phyloP scores from a whole-genome alignment of 2,113 vertebrate genomes.

The human region DNA sequence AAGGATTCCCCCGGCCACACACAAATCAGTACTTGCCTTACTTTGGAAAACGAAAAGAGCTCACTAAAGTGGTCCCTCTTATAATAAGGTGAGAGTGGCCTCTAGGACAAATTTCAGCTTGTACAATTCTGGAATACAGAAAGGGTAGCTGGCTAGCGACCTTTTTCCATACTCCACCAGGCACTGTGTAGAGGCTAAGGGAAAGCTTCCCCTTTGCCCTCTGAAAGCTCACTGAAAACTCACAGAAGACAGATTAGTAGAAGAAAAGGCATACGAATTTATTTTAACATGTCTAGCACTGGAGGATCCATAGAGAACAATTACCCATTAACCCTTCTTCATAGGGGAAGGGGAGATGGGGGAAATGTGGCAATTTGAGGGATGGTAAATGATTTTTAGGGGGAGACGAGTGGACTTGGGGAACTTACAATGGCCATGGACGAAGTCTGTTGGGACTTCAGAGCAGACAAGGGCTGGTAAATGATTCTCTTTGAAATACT shows the following conservation, averaged over 20 bases:
- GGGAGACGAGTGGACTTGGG: not conserved
- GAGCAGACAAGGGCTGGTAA: not conserved
- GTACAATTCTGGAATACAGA: not conserved
- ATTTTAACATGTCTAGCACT: not conserved
- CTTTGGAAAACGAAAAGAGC: not conserved
- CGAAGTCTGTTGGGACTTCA: not conserved
- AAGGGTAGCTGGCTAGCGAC: not conserved
- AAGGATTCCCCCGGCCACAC: not conserved
- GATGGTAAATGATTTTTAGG: not conserved
- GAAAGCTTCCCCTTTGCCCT: not conserved
- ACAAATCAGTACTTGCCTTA: not conserved
- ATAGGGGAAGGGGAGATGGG: not conserved
- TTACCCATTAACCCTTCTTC: not conserved
- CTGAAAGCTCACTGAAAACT: not conserved
- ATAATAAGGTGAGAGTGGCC: not conserved
- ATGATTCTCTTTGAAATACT: not conserved
- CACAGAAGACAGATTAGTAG: not conserved
- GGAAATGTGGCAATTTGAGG: not conserved
- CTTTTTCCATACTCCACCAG: not conserved
- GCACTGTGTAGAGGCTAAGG: not conserved
- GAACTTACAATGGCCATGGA: not conserved
- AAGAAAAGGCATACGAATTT: not conserved
- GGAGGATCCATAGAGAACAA: not conserved
- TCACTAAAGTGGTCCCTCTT: not conserved
- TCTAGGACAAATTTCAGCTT: not conserved